A percentile compares a stretch with the other conserved stretches of the same genome.
These are phyloP conservation scores for Rhabdornis inornatus DNA, from an alignment of 2,113 vertebrate genomes.

Conservation along the genomic window DNA sequence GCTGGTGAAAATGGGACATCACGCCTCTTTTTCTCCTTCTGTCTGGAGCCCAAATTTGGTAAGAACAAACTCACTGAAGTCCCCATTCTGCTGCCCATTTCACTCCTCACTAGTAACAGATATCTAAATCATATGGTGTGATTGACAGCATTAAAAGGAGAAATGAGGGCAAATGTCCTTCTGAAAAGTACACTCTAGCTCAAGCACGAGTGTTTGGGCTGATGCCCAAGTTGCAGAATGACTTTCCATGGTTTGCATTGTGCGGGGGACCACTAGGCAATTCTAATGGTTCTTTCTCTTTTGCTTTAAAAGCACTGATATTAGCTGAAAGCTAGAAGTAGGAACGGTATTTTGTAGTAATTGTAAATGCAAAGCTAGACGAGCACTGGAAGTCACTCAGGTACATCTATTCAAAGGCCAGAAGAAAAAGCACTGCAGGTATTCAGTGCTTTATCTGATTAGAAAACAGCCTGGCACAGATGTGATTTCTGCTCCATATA, in stretches of 20 bases:
- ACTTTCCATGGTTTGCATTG: not conserved
- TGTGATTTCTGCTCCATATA: slow-evolving; percentile 54
- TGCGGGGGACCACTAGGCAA: not conserved
- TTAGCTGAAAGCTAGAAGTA: slow-evolving; percentile 6
- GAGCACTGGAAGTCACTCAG: slow-evolving; percentile 1
- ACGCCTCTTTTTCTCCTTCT: not conserved
- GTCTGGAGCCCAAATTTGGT: not conserved
- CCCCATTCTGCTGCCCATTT: not conserved
- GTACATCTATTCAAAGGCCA: slow-evolving; percentile 20
- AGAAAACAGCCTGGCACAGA: slow-evolving; percentile 63
- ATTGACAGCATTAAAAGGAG: not conserved
- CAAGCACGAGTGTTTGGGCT: not conserved
- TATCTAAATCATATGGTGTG: not conserved
- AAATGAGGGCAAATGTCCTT: not conserved
- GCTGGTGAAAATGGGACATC: not conserved
- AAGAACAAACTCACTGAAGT: not conserved
- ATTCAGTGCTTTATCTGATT: slow-evolving; percentile 35
- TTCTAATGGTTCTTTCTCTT: not conserved
- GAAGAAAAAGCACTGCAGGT: slow-evolving; percentile 23
- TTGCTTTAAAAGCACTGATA: not conserved
- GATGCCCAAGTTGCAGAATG: not conserved
- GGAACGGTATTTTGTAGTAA: not conserved
- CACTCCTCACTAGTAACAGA: not conserved
- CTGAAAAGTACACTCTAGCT: not conserved
- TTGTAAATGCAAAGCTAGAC: not conserved